Evolutionary conservation across 2,113 vertebrate species (phyloP).

Genomic region (Gobius niger): DNA sequence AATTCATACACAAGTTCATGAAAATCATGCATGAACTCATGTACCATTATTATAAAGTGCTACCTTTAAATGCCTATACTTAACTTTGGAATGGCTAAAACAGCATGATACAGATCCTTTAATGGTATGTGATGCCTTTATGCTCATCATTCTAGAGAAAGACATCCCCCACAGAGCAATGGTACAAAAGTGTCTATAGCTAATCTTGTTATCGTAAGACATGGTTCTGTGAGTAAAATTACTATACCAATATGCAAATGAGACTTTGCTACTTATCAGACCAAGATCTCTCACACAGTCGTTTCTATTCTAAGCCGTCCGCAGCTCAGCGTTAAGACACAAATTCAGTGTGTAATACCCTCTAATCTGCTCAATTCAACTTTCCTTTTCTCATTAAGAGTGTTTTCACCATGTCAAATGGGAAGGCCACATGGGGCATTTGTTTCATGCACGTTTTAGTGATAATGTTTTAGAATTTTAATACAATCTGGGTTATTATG

Average conservation of each 20-base stretch:
- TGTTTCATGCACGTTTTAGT: neutral
- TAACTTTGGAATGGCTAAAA: no score
- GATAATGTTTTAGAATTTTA: conserved; percentile 4
- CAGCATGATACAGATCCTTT: no score
- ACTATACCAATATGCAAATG: conserved; percentile 10
- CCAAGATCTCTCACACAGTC: neutral
- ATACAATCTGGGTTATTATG: neutral
- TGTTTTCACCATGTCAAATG: conserved; percentile 8
- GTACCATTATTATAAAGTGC: no score
- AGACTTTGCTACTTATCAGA: neutral
- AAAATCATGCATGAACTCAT: no score
- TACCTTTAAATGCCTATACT: no score
- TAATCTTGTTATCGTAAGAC: conserved; percentile 6
- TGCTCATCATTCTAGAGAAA: neutral
- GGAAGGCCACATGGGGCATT: conserved; percentile 3
- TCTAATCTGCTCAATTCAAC: conserved; percentile 12
- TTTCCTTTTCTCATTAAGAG: conserved; percentile 7
- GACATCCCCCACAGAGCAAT: neutral
- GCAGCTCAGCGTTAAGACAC: neutral
- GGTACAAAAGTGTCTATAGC: neutral
- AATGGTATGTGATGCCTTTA: neutral
- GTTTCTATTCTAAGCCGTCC: neutral
- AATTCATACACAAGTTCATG: no score
- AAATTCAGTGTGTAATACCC: conserved; percentile 8
- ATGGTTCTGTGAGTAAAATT: neutral